These are phyloP conservation scores for Drosophila hawaiiensis DNA, from an alignment of 2,888 invertebrate species.

Conservation along the genomic window DNA sequence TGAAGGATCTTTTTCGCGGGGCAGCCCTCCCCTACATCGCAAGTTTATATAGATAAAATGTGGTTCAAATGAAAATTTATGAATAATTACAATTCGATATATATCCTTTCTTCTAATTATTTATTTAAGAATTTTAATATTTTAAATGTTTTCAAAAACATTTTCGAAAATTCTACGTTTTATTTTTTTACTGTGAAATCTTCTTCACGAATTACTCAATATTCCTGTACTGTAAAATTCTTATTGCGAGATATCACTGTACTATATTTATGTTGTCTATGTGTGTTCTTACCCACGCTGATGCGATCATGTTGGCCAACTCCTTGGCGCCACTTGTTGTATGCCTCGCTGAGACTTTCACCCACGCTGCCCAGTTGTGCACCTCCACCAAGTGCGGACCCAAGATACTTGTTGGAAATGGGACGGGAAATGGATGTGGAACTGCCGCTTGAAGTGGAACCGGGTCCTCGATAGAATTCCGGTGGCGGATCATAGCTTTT, in stretches of 20 bases:
- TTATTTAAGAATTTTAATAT: neutral
- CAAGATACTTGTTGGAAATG: neutral
- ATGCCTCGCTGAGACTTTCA: constrained; percentile 60
- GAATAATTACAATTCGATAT: neutral
- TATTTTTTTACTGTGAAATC: neutral
- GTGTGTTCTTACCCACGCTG: constrained; percentile 79
- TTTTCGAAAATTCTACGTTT: neutral
- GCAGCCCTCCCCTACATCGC: neutral
- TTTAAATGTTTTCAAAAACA: neutral
- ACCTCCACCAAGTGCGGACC: constrained; percentile 9
- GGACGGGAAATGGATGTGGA: constrained; percentile 13
- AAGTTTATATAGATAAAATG: neutral
- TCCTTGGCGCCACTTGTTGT: constrained; percentile 74
- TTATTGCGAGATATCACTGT: neutral
- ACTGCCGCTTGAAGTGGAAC: constrained; percentile 37
- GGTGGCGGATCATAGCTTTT: constrained; percentile 82
- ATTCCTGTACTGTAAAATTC: neutral
- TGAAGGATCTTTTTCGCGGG: neutral
- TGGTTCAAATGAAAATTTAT: neutral
- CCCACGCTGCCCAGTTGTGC: constrained; percentile 53
- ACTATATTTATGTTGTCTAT: neutral
- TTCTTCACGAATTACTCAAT: neutral
- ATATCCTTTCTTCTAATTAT: neutral
- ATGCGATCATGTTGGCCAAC: constrained; percentile 73
- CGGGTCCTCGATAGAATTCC: constrained; percentile 81